Conservation (phyloP, 2,797 vertebrate genomes). For the Emys orbicularis region DNA sequence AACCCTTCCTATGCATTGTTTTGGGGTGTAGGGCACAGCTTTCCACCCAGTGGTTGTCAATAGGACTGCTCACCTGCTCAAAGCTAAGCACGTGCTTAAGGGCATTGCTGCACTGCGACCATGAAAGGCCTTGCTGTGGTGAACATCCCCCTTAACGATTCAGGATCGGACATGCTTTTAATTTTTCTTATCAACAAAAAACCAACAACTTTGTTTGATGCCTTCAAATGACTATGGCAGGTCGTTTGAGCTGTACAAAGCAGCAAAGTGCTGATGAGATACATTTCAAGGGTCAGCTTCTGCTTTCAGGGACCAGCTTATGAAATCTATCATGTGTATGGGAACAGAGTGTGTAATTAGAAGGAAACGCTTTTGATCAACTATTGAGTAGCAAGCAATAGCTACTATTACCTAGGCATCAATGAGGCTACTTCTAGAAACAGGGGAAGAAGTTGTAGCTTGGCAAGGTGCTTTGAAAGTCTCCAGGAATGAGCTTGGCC, state of each 20-base stretch:
- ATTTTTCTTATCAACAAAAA: neutral
- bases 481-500: neutral
- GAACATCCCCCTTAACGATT: neutral
- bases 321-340: neutral
- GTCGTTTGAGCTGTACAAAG: neutral
- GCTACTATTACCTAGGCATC: constrained; percentile 35
- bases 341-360: constrained; percentile 6
- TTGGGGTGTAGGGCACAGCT: neutral
- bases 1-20: neutral
- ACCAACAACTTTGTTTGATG: neutral
- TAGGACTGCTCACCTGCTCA: neutral
- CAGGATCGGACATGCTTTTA: neutral
- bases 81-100: neutral
- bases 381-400: constrained; percentile 49
- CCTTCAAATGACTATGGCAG: neutral
- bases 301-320: neutral
- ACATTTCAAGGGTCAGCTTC: neutral
- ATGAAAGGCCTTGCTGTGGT: neutral
- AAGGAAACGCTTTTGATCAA: constrained; percentile 54
- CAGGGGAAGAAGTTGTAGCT: constrained; percentile 13
- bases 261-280: neutral
- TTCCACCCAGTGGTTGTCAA: neutral
- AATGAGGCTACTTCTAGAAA: constrained; percentile 24
- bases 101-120: neutral
- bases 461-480: neutral